Percentiles rank a stretch among this genome's conserved stretches.
Evolutionary conservation across 2,888 invertebrate genomes (phyloP).

Genomic region (Lasius fuliginosus): DNA sequence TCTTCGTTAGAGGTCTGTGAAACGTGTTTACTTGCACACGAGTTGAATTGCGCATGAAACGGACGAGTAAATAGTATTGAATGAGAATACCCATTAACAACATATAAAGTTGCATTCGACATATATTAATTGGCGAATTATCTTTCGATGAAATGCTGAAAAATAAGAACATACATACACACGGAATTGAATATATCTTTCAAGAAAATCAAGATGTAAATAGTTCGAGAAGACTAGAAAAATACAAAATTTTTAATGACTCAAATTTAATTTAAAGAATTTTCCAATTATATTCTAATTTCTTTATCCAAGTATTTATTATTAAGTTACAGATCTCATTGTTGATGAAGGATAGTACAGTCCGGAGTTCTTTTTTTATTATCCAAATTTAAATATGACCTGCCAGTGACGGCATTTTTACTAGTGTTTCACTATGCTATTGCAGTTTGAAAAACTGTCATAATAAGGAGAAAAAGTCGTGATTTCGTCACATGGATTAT

Average conservation of each 20-base stretch:
- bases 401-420: conserved; percentile 8
- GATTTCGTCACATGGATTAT: conserved; percentile 53
- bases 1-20: conserved; percentile 59
- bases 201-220: not conserved
- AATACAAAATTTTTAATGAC: not conserved
- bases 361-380: not conserved
- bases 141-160: not conserved
- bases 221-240: not conserved
- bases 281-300: not conserved
- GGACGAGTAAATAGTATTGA: conserved; percentile 50
- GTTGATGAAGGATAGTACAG: not conserved
- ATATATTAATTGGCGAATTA: not conserved
- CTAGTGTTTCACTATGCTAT: conserved; percentile 30
- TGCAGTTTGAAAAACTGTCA: conserved; percentile 55
- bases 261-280: conserved; percentile 10
- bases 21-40: conserved; percentile 53
- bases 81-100: conserved; percentile 41
- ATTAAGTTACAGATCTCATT: not conserved
- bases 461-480: conserved; percentile 56
- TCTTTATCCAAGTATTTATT: not conserved
- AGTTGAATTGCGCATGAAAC: conserved; percentile 52
- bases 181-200: not conserved
- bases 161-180: not conserved
- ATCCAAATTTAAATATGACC: conserved; percentile 9
- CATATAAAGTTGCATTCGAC: conserved; percentile 6